Percentiles rank a stretch among this genome's conserved stretches.
These are phyloP conservation scores for Epsilonema sp. DNA, from an alignment of 2,888 invertebrate genomes.

Conservation along the genomic window DNA sequence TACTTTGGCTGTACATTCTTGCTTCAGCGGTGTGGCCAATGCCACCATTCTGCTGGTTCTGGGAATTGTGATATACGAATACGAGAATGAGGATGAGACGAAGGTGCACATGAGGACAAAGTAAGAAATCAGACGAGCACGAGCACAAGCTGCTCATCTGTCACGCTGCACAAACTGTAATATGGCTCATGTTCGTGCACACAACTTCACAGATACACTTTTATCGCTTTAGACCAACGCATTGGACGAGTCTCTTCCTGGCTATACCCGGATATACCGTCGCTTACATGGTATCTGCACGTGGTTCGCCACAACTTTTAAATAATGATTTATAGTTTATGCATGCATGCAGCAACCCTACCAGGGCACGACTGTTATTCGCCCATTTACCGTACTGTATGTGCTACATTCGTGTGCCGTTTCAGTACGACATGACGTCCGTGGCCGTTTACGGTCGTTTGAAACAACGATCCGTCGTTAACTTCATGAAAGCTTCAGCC, in stretches of 20 bases:
- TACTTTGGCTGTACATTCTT: no score
- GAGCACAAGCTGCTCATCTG: no score
- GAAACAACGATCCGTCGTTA: not conserved
- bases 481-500: not conserved
- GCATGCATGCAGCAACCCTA: no score
- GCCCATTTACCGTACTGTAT: no score
- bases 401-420: no score
- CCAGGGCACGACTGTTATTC: no score
- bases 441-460: slow-evolving; percentile 5
- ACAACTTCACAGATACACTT: no score
- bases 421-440: slow-evolving; percentile 3
- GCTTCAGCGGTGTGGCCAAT: not conserved
- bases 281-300: not conserved
- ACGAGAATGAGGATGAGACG: not conserved
- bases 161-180: no score
- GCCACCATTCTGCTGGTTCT: not conserved
- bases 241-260: not conserved
- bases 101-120: not conserved
- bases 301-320: no score
- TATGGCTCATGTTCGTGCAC: no score
- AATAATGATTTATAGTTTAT: no score
- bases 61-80: not conserved
- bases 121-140: no score
- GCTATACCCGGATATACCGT: not conserved
- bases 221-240: not conserved